Conservation (phyloP, 2,797 vertebrate species). For the Sylvilagus floridanus region DNA sequence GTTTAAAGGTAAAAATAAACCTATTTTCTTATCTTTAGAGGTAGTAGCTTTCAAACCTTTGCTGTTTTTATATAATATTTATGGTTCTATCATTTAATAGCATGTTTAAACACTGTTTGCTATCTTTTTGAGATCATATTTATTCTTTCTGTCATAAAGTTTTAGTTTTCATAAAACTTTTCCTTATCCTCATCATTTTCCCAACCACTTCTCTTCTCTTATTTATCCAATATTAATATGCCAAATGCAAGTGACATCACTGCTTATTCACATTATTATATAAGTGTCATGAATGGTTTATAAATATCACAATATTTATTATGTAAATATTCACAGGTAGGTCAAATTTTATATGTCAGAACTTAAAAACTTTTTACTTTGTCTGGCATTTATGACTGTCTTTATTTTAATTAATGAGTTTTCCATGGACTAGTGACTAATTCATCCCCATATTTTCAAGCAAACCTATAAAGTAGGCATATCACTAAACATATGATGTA, state of each 20-base stretch:
- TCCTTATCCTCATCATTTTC: conserved; percentile 7
- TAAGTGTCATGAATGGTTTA: neutral
- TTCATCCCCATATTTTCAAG: neutral
- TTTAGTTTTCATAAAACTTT: neutral
- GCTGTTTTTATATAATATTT: neutral
- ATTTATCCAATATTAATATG: neutral
- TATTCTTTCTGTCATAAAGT: neutral
- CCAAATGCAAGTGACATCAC: neutral
- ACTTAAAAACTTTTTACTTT: conserved; percentile 15
- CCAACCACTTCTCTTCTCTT: neutral
- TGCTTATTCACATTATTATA: neutral
- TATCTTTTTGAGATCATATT: neutral
- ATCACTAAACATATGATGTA: neutral
- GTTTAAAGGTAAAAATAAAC: neutral
- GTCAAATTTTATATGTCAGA: neutral
- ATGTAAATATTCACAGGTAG: neutral
- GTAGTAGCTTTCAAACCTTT: neutral
- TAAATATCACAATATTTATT: neutral
- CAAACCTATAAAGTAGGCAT: conserved; percentile 20
- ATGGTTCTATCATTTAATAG: neutral
- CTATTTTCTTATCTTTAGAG: neutral
- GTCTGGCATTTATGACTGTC: neutral
- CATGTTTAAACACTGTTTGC: neutral
- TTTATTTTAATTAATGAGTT: neutral
- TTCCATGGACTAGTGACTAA: neutral